Evolutionary conservation across 1,140 invertebrate species (phyloP), one percentile per base, ranked within the genome.

Genomic region (Drosophila fuyamai): DNA sequence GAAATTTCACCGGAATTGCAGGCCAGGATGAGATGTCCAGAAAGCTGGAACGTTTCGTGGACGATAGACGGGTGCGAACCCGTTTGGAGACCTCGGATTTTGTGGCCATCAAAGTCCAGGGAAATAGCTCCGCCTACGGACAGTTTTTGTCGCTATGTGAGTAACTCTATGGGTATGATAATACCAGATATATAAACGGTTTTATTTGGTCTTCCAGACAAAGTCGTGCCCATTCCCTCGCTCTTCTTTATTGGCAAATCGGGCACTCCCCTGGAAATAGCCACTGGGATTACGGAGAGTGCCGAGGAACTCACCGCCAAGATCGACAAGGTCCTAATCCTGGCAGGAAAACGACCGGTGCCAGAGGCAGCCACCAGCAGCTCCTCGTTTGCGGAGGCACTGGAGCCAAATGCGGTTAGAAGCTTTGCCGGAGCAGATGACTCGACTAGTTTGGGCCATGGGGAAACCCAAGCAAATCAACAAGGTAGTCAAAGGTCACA

Each of bases 121-220:
- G 95, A 68, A 94, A 95, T 9, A 94, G 94, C 62, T 94, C 96
- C 44, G 93, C 95, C 47, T 96, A 97, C 90, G 95, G 94, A 81
- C 96, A 97, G 81, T 98, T 98, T 93, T 94, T 94, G 58, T 94
- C 96, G 92, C 96, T 98, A 78, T 98, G 97, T 98, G 96, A 81
- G 84, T 76, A 46, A 9, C 41, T 46, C 5, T 18, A 13, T 8
- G 13, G 10, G 14, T 16, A 14, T 27, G 1, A 8, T 4, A 18
- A 12, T 41, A 38, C 12, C 6, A 16, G 13, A 13, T 53, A 38
- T 32, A 3, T n/a, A 32, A 36, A 13, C 2, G 0, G 2, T 16
- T 9, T 12, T 14, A 1, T 27, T 60, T 23, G 13, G 32, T 35
- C 23, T 62, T 73, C 27, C 81, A 97, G 97, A 97, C 94, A 96